phyloP scores from a whole-genome alignment of 2,888 invertebrate genomes.

The Trachelus stipa region DNA sequence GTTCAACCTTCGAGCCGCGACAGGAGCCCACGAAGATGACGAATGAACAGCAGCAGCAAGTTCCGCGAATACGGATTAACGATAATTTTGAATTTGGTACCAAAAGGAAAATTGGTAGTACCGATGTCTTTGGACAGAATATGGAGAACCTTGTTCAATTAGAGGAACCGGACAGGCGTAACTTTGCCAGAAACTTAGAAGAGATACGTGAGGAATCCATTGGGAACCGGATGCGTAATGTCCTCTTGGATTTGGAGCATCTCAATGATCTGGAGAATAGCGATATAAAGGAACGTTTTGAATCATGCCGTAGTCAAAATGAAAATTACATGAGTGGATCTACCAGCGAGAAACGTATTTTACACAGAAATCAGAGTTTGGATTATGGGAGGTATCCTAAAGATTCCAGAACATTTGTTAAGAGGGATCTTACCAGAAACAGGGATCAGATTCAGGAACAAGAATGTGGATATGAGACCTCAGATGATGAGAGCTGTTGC shows the following conservation, averaged over 20 bases:
- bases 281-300: background rate
- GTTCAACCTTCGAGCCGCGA: slow-evolving; percentile 57
- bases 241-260: background rate
- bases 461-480: slow-evolving; percentile 55
- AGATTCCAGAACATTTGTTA: slow-evolving; percentile 56
- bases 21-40: slow-evolving; percentile 18
- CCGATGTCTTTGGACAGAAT: slow-evolving; percentile 63
- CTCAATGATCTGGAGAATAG: slow-evolving; percentile 15
- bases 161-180: slow-evolving; percentile 54
- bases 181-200: slow-evolving; percentile 56
- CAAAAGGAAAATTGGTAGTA: slow-evolving; percentile 56
- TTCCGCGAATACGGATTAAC: slow-evolving; percentile 19
- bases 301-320: background rate
- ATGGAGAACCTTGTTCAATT: slow-evolving; percentile 60
- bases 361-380: slow-evolving; percentile 59
- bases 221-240: slow-evolving; percentile 7
- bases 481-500: slow-evolving; percentile 62
- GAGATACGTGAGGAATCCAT: slow-evolving; percentile 54
- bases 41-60: slow-evolving; percentile 3
- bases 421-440: slow-evolving; percentile 37
- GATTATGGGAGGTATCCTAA: slow-evolving; percentile 46
- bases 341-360: slow-evolving; percentile 35
- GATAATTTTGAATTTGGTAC: slow-evolving; percentile 57
- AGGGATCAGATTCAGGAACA: slow-evolving; percentile 25
- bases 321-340: slow-evolving; percentile 32